A percentile compares a stretch with the other conserved stretches of the same genome.
phyloP scores from a whole-genome alignment of 2,113 vertebrate genomes.

The Oryzias curvinotus region DNA sequence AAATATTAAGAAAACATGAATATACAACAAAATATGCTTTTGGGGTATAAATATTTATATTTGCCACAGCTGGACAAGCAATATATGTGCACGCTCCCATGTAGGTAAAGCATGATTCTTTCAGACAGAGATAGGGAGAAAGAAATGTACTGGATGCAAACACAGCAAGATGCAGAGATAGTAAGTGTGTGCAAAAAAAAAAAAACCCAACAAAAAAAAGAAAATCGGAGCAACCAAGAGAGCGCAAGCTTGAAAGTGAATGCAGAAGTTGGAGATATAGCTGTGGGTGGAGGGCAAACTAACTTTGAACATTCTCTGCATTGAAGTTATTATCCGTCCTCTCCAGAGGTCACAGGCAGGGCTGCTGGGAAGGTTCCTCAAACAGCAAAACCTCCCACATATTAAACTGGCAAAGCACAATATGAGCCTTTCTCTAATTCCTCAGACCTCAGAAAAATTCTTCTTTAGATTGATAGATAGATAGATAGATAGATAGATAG shows the following conservation, averaged over 20 bases:
- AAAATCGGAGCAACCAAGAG: slow-evolving; percentile 3
- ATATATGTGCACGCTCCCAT: not conserved
- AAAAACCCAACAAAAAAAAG: not conserved
- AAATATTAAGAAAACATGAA: too few species aligned
- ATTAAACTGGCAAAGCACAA: slow-evolving; percentile 27
- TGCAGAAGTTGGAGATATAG: slow-evolving; percentile 57
- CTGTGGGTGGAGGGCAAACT: slow-evolving; percentile 64
- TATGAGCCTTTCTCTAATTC: slow-evolving; percentile 35
- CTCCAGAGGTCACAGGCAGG: slow-evolving; percentile 51
- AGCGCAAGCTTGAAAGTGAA: slow-evolving; percentile 53
- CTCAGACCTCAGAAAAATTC: slow-evolving; percentile 6
- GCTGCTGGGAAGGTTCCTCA: slow-evolving; percentile 47
- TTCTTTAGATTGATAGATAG: not conserved
- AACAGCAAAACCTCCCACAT: slow-evolving; percentile 47
- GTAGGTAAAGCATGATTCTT: slow-evolving; percentile 14
- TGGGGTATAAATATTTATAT: not conserved
- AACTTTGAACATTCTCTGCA: slow-evolving; percentile 63
- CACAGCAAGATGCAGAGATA: slow-evolving; percentile 27
- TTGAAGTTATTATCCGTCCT: slow-evolving; percentile 57
- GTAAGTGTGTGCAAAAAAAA: slow-evolving; percentile 1
- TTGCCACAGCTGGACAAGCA: slow-evolving; percentile 8
- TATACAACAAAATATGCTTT: too few species aligned
- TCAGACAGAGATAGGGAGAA: slow-evolving; percentile 24
- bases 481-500: not conserved
- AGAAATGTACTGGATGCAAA: slow-evolving; percentile 7